Conservation (phyloP, 2,888 invertebrate species). For the Leptarthrus brevirostris region DNA sequence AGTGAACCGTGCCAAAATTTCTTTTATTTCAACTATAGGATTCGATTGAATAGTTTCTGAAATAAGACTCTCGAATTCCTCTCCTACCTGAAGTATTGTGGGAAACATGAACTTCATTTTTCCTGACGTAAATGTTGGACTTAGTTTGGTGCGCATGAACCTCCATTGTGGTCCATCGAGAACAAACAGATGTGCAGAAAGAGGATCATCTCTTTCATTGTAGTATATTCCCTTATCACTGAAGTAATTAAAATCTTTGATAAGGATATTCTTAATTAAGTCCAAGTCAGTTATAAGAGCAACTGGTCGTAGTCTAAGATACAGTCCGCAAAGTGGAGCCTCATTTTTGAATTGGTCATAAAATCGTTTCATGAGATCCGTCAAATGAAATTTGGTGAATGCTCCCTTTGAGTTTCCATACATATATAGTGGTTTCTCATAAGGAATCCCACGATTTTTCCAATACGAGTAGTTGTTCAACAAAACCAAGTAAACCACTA, state of each 20-base stretch:
- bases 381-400: constrained; percentile 52
- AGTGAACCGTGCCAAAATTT: constrained; percentile 66
- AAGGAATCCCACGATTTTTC: constrained; percentile 59
- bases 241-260: constrained; percentile 60
- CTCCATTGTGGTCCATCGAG: constrained; percentile 64
- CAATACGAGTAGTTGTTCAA: constrained; percentile 58
- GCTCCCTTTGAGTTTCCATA: constrained; percentile 58
- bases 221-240: constrained; percentile 58
- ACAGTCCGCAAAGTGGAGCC: constrained; percentile 1
- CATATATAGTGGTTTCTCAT: constrained; percentile 60
- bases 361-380: background rate
- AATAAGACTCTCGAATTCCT: constrained; percentile 20
- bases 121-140: constrained; percentile 66
- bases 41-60: background rate
- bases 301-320: constrained; percentile 51
- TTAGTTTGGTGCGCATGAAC: constrained; percentile 62
- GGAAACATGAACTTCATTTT: constrained; percentile 66
- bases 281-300: constrained; percentile 56
- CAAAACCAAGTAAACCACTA: constrained; percentile 4
- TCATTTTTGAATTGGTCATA: constrained; percentile 11
- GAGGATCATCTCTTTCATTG: constrained; percentile 59
- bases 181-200: constrained; percentile 58
- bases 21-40: constrained; percentile 64
- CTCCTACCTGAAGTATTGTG: constrained; percentile 58
- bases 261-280: constrained; percentile 58